phyloP scores from a whole-genome alignment of 1,140 invertebrate species.

The Lineus longissimus region DNA sequence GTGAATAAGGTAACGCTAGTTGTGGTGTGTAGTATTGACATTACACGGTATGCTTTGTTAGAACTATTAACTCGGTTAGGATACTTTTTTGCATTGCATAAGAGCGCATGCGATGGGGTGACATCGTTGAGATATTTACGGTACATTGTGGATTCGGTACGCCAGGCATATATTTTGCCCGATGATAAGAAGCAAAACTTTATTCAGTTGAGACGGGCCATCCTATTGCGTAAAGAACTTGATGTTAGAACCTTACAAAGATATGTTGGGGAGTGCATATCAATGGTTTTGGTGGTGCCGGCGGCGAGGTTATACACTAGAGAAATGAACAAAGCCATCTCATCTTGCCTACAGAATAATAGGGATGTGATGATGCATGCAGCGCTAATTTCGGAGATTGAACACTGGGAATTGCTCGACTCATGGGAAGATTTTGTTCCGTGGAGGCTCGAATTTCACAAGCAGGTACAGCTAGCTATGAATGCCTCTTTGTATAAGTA shows the following conservation, averaged over 20 bases:
- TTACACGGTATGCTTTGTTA: no score
- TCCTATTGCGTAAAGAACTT: neutral
- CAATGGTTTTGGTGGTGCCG: slow-evolving; percentile 12
- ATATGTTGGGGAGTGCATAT: slow-evolving; percentile 18
- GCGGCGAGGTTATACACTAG: slow-evolving; percentile 8
- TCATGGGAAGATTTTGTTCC: neutral
- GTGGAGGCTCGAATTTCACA: neutral
- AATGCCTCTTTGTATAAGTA: neutral
- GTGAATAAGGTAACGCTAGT: no score
- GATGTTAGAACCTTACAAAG: slow-evolving; percentile 14
- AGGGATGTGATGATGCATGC: neutral
- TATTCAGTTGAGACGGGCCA: slow-evolving; percentile 10
- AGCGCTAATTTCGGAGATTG: neutral
- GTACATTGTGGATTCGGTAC: slow-evolving; percentile 16
- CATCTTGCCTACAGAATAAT: no score
- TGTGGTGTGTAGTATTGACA: no score
- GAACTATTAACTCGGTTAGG: neutral
- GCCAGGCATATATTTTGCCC: slow-evolving; percentile 16
- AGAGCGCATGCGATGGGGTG: no score
- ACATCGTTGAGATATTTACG: slow-evolving; percentile 11
- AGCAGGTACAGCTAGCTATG: neutral
- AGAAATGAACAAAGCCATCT: slow-evolving; percentile 17
- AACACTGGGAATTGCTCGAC: neutral
- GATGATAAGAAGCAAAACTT: slow-evolving; percentile 15
- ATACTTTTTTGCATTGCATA: slow-evolving; percentile 1